Percentiles rank a stretch among this genome's conserved stretches.
Conservation (phyloP, 2,113 vertebrate genomes). For the Tachysurus vachellii region DNA sequence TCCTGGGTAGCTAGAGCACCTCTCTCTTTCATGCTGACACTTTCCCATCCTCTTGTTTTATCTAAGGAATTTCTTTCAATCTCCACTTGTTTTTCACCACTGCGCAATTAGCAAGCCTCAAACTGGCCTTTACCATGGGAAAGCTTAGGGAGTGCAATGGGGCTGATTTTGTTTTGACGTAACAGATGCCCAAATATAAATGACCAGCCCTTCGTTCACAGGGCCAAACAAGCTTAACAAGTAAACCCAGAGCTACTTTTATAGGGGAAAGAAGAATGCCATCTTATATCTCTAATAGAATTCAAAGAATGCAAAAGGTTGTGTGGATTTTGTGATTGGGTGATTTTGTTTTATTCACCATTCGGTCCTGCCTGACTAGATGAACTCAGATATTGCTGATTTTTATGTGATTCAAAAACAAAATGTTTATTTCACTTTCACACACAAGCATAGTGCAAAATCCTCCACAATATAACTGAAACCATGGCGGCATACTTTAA, state of each 20-base stretch:
- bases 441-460: background rate
- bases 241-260: conserved; percentile 26
- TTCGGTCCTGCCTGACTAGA: conserved; percentile 40
- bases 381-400: conserved; percentile 44
- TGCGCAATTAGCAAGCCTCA: conserved; percentile 47
- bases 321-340: conserved; percentile 29
- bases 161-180: conserved; percentile 50
- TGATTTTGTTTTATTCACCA: conserved; percentile 5
- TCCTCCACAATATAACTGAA: background rate
- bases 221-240: conserved; percentile 26
- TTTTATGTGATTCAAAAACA: background rate
- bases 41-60: conserved; percentile 6
- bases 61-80: conserved; percentile 54
- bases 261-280: background rate
- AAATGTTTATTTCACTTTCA: background rate
- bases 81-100: conserved; percentile 47
- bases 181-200: conserved; percentile 36
- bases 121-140: conserved; percentile 47
- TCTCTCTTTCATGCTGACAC: conserved; percentile 1
- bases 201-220: conserved; percentile 46
- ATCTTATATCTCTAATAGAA: conserved; percentile 37
- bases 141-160: conserved; percentile 43
- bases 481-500: background rate
- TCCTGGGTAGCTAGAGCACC: background rate
- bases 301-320: conserved; percentile 34